Conservation (phyloP, 2,888 invertebrate genomes). For the Papilio protenor region DNA sequence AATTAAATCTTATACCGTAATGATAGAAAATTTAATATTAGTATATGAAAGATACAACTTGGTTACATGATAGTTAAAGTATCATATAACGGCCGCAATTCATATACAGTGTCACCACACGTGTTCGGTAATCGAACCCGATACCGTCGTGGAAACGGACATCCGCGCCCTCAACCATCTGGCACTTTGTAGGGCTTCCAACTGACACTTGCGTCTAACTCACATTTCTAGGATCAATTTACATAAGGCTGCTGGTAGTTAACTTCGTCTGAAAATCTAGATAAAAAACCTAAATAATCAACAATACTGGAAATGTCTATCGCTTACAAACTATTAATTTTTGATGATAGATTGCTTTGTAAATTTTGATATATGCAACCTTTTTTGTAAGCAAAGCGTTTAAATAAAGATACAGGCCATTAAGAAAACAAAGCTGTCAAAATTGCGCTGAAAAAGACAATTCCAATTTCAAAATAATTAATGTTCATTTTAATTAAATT, state of each 20-base stretch:
- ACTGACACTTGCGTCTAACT: slow-evolving; percentile 1
- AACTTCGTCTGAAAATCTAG: too few relatives aligned
- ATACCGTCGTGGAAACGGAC: slow-evolving; percentile 40
- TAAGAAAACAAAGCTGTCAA: not conserved
- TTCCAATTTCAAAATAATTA: not conserved
- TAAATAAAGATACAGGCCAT: not conserved
- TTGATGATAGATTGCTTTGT: not conserved
- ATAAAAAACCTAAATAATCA: too few relatives aligned
- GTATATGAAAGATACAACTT: not conserved
- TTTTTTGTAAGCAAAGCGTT: not conserved
- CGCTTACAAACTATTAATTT: too few relatives aligned
- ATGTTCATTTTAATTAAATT: not conserved
- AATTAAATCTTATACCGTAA: too few relatives aligned
- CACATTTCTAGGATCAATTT: slow-evolving; percentile 18
- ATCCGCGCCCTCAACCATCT: slow-evolving; percentile 39
- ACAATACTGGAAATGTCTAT: too few relatives aligned
- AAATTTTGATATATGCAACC: not conserved
- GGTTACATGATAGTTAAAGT: slow-evolving; percentile 25
- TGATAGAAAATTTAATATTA: too few relatives aligned
- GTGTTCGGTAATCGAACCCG: slow-evolving; percentile 34
- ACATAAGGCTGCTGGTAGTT: not conserved
- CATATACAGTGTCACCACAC: slow-evolving; percentile 14
- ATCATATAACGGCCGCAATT: slow-evolving; percentile 33
- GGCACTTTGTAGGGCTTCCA: slow-evolving; percentile 35
- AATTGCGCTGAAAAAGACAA: not conserved